These are phyloP conservation scores for Panonychus citri DNA, from an alignment of 1,140 invertebrate species.

Conservation along the genomic window DNA sequence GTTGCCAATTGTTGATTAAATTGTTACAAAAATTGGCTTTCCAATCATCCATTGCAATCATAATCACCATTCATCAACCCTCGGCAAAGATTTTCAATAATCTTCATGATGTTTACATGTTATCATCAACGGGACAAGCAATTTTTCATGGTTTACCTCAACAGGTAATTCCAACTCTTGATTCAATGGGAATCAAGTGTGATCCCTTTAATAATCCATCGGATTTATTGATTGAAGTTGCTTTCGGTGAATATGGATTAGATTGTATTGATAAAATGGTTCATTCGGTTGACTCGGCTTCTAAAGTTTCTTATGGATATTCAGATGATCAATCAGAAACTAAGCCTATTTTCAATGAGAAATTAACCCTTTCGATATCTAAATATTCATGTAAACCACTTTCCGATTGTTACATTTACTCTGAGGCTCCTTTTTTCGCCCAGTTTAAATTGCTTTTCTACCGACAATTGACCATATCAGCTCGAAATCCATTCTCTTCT, in stretches of 20 bases:
- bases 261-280: not conserved
- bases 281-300: not conserved
- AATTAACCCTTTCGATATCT: too few species aligned
- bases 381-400: too few species aligned
- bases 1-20: not conserved
- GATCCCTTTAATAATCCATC: slow-evolving; percentile 4
- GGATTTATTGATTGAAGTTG: slow-evolving; percentile 4
- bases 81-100: slow-evolving; percentile 1
- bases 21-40: not conserved
- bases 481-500: not conserved
- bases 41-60: not conserved
- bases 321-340: too few species aligned
- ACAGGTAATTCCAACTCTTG: not conserved
- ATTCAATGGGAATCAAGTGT: not conserved
- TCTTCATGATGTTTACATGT: slow-evolving; percentile 3
- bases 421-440: too few species aligned
- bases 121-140: not conserved
- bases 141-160: slow-evolving; percentile 2
- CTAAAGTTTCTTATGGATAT: too few species aligned
- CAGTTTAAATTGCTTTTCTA: too few species aligned
- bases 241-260: not conserved
- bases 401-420: too few species aligned
- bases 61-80: slow-evolving; percentile 8
- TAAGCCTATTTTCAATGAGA: too few species aligned
- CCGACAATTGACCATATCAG: too few species aligned